Base-by-base conservation (phyloP, 2,113 vertebrate genomes). In the Baryphthengus martii region DNA sequence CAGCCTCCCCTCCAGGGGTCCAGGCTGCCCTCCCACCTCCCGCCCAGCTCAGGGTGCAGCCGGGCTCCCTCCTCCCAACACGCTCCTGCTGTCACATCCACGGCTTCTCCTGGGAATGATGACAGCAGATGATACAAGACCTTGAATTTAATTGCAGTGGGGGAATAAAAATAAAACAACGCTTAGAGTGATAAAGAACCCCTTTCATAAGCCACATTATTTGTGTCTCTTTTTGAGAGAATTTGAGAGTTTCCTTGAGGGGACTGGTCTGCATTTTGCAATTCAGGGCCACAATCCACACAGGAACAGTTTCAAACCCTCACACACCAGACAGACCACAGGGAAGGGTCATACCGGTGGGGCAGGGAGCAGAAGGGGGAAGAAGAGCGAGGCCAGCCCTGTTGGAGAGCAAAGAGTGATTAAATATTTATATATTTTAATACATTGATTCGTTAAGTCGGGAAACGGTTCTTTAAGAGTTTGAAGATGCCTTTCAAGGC, bases 391-490 rank as follows among this genome's bases (percentile, higher is more conserved):
- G 59, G 77, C 94, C 91, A 94, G 78, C n/a, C 85, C 91, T 90
- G 65, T 90, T 35, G 59, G 55, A 97, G 92, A 93, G 79, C 86
- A 89, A 93, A 79, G 65, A 20, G 86, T 88, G 85, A 96, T 97
- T 96, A 98, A 98, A 98, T 97, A 98, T 98, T 97, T 98, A 97
- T 97, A 91, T 93, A 92, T 96, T 97, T 97, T 97, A 98, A 98
- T 96, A 89, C 90, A 95, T 88, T 89, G 86, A 97, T 98, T 96
- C 96, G 93, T 96, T 95, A 94, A 93, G 89, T 96, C 61, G 31
- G 90, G 95, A 98, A 97, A 96, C 77, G 95, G 59, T 85, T 61
- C 63, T 92, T 78, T 50, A 89, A 88, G 93, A 78, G 74, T 61
- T 77, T 83, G 52, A 82, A 96, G 90, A 85, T 77, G 67, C 53